These are phyloP conservation scores for Tamias sibiricus DNA, from an alignment of 2,113 vertebrate species.

Conservation along the genomic window DNA sequence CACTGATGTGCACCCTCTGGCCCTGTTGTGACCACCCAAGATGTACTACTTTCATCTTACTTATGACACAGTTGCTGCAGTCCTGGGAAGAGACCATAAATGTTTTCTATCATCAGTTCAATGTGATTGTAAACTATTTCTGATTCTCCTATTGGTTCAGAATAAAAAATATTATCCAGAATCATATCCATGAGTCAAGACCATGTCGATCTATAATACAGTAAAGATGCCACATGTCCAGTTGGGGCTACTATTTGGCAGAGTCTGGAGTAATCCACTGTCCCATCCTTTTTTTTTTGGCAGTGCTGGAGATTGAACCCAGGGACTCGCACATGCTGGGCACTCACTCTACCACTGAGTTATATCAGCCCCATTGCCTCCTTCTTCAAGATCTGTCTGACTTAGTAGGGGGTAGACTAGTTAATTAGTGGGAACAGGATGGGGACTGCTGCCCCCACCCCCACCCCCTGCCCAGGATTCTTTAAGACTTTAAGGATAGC, in stretches of 20 bases:
- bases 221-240: neutral
- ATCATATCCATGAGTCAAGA: neutral
- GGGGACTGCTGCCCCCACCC: neutral
- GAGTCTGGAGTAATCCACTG: neutral
- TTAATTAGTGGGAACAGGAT: neutral
- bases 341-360: too few relatives aligned
- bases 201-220: neutral
- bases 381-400: neutral
- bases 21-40: too few relatives aligned
- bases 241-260: neutral
- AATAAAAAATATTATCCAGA: neutral
- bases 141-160: neutral
- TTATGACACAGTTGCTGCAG: neutral
- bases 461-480: too few relatives aligned
- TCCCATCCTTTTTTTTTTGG: neutral
- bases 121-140: neutral
- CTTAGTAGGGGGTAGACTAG: neutral
- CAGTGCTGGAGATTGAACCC: too few relatives aligned
- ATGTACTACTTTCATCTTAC: too few relatives aligned
- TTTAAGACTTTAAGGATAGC: neutral
- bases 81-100: neutral
- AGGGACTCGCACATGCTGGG: too few relatives aligned
- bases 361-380: neutral
- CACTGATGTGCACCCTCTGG: neutral
- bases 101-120: neutral